Percentiles rank a stretch among this genome's conserved stretches.
phyloP scores from a whole-genome alignment of 1,140 invertebrate genomes.

The Frieseomelitta varia region DNA sequence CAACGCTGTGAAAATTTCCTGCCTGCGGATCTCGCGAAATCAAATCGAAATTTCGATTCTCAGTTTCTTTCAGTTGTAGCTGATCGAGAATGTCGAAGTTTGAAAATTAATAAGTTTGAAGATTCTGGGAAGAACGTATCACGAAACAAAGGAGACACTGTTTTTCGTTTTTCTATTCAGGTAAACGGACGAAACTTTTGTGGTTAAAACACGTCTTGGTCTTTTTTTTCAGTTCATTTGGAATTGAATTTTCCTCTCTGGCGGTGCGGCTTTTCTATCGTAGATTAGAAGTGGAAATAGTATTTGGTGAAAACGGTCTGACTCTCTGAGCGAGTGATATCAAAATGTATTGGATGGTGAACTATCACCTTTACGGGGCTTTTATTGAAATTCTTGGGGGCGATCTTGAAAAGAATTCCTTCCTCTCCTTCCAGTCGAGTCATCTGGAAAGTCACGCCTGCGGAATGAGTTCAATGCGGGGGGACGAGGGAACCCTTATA shows the following conservation, averaged over 20 bases:
- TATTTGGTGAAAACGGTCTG: background rate
- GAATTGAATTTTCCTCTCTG: too few relatives aligned
- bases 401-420: constrained; percentile 67
- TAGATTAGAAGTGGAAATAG: background rate
- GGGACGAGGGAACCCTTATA: constrained; percentile 31
- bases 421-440: constrained; percentile 40
- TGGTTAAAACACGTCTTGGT: too few relatives aligned
- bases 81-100: too few relatives aligned
- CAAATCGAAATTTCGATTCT: too few relatives aligned
- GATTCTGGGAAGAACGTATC: too few relatives aligned
- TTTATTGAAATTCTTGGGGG: constrained; percentile 67
- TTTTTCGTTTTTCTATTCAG: too few relatives aligned
- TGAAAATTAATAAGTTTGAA: too few relatives aligned
- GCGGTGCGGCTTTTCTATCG: too few relatives aligned
- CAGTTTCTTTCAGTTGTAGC: too few relatives aligned
- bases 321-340: constrained; percentile 36
- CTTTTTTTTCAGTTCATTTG: too few relatives aligned
- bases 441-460: constrained; percentile 59
- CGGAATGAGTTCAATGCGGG: constrained; percentile 55
- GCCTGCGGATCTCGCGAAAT: background rate
- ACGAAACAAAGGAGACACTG: too few relatives aligned
- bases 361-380: constrained; percentile 49
- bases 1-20: background rate
- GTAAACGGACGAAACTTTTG: too few relatives aligned
- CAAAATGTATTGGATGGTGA: constrained; percentile 60